Conservation (phyloP, 2,797 vertebrate species). For the Darevskia nairensis region DNA sequence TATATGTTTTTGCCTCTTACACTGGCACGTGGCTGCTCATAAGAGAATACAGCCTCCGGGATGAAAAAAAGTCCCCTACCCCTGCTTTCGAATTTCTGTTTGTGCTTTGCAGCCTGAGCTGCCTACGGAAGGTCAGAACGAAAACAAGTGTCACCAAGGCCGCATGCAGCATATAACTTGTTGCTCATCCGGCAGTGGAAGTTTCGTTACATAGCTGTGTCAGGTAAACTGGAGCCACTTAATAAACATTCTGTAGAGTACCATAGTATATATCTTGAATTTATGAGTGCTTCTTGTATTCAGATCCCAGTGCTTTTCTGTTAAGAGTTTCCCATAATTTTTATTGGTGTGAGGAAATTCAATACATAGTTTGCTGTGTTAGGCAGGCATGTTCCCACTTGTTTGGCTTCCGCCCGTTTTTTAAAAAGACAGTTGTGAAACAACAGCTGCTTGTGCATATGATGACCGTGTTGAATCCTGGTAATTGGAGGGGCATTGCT, state of each 20-base stretch:
- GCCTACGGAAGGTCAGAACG: no score
- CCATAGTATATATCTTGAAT: not conserved
- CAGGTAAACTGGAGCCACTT: not conserved
- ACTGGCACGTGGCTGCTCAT: no score
- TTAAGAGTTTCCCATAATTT: not conserved
- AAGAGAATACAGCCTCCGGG: no score
- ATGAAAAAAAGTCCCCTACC: no score
- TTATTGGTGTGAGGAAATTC: slow-evolving; percentile 2
- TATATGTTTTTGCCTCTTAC: no score
- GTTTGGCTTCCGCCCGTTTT: slow-evolving; percentile 29
- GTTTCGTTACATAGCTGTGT: not conserved
- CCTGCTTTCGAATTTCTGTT: no score
- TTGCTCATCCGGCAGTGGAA: not conserved
- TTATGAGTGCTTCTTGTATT: not conserved
- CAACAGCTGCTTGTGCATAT: not conserved
- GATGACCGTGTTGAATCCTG: not conserved
- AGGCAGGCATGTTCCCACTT: slow-evolving; percentile 12
- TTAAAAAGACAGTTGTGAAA: slow-evolving; percentile 36
- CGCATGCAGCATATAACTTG: not conserved
- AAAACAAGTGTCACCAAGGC: not conserved
- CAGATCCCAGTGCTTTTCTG: not conserved
- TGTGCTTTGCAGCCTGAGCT: no score
- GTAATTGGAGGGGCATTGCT: slow-evolving; percentile 7
- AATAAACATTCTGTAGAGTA: not conserved
- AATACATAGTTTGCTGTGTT: slow-evolving; percentile 6